phyloP scores from a whole-genome alignment of 2,797 vertebrate species.

The Hozukius guyotensis region DNA sequence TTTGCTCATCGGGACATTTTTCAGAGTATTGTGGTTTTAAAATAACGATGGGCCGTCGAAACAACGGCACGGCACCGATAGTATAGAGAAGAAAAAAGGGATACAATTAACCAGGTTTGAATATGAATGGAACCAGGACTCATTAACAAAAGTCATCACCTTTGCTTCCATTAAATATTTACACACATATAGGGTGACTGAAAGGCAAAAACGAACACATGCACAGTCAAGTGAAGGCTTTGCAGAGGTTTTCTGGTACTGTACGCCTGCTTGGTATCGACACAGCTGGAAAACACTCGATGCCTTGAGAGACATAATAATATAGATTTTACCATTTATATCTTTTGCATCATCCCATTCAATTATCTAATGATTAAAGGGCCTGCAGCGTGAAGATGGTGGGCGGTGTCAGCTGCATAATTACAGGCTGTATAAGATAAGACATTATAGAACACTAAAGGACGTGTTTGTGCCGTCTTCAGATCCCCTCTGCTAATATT shows the following conservation, averaged over 20 bases:
- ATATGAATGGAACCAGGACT: neutral
- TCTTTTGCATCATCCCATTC: neutral
- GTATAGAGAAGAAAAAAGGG: neutral
- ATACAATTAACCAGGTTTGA: neutral
- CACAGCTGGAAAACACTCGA: neutral
- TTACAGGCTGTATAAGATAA: no score
- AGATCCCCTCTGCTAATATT: neutral
- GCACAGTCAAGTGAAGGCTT: neutral
- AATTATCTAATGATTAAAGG: neutral
- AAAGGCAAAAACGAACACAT: neutral
- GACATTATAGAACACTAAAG: no score
- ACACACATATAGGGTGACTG: neutral
- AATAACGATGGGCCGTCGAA: no score
- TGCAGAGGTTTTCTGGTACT: neutral
- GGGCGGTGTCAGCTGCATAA: neutral
- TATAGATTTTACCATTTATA: neutral
- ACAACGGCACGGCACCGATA: no score
- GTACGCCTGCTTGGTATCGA: neutral
- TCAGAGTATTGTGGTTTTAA: no score
- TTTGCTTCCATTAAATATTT: neutral
- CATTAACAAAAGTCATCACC: neutral
- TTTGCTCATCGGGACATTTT: rapidly evolving
- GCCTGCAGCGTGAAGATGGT: neutral
- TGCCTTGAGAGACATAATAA: neutral
- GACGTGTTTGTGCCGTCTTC: no score